A percentile compares a stretch with the other conserved stretches of the same genome.
phyloP scores from a whole-genome alignment of 2,113 vertebrate genomes.

The Equus przewalskii region DNA sequence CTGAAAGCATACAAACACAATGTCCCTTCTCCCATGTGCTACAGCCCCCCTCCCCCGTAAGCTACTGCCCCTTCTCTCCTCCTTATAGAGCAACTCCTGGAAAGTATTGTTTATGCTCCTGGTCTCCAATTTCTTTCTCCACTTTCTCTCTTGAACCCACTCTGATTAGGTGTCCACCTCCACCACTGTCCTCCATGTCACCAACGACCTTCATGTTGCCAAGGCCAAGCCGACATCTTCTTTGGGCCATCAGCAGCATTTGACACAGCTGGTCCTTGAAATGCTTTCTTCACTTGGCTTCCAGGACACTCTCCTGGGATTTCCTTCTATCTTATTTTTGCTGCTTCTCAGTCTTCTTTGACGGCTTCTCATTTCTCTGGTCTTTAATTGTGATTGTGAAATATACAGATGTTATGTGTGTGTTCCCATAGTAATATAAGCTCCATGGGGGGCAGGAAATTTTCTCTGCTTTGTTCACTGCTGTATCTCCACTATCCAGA shows the following conservation, averaged over 20 bases:
- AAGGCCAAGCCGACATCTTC: neutral
- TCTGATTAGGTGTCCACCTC: neutral
- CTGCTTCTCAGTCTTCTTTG: neutral
- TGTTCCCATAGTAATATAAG: neutral
- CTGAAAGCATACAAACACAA: neutral
- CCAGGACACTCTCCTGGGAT: neutral
- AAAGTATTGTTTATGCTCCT: neutral
- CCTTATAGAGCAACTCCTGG: conserved; percentile 3
- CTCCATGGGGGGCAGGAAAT: neutral
- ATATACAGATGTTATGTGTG: neutral
- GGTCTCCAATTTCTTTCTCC: neutral
- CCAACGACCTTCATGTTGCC: neutral
- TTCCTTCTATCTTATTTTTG: neutral
- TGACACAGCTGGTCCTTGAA: neutral
- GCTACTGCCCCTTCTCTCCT: neutral
- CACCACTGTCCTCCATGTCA: neutral
- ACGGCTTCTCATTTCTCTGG: neutral
- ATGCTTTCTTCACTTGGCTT: neutral
- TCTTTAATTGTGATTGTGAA: neutral
- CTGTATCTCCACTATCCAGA: neutral
- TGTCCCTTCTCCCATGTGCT: neutral
- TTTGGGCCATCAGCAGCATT: neutral
- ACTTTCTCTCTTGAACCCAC: neutral
- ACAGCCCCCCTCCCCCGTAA: neutral
- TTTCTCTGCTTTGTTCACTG: neutral